Percentiles rank a stretch among this genome's conserved stretches.
Conservation (phyloP, 2,888 invertebrate genomes). For the Drymonia ruficornis region DNA sequence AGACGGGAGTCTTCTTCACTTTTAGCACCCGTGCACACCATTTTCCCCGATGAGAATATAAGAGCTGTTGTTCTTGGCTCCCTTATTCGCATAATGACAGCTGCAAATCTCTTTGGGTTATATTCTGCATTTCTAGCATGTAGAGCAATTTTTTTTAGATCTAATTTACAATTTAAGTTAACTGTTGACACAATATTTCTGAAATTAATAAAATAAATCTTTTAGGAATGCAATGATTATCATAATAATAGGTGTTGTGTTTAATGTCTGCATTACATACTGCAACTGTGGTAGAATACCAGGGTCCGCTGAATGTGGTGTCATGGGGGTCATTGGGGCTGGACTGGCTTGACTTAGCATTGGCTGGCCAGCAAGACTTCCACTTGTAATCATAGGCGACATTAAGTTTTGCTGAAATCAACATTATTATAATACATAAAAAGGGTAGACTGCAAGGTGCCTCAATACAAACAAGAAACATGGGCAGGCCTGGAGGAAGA, state of each 20-base stretch:
- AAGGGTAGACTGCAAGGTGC: no score
- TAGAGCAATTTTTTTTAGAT: constrained; percentile 98
- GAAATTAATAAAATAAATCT: constrained; percentile 46
- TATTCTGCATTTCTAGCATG: constrained; percentile 99
- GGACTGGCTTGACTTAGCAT: constrained; percentile 88
- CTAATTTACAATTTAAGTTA: constrained; percentile 96
- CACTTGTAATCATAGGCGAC: constrained; percentile 91
- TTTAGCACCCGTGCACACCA: constrained; percentile 93
- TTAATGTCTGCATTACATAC: constrained; percentile 76
- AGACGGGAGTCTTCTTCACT: constrained; percentile 92
- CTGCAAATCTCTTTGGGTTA: constrained; percentile 99
- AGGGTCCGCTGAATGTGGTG: constrained; percentile 96
- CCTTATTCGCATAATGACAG: constrained; percentile 98
- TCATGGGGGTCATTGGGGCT: constrained; percentile 95
- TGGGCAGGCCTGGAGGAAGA: no score
- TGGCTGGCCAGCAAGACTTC: constrained; percentile 84
- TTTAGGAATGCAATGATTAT: background rate
- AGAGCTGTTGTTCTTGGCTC: constrained; percentile 93
- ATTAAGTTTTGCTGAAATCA: constrained; percentile 90
- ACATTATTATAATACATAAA: no score
- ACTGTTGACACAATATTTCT: constrained; percentile 99
- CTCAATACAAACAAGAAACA: no score
- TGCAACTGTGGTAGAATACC: constrained; percentile 97
- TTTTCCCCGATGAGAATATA: constrained; percentile 93
- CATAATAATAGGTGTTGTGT: background rate